Conservation (phyloP, 2,888 invertebrate genomes). For the Polyploca ridens region DNA sequence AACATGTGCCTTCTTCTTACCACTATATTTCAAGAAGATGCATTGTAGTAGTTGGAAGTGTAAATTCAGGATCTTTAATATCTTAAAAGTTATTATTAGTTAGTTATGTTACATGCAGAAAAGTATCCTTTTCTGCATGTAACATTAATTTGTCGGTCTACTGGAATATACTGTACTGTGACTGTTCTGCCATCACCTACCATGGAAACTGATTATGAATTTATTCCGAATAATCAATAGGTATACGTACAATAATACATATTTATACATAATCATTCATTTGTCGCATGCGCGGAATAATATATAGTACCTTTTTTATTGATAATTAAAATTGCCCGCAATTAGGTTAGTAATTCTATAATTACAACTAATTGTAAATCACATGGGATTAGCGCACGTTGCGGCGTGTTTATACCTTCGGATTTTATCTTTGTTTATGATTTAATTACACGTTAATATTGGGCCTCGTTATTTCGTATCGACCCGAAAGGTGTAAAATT, state of each 20-base stretch:
- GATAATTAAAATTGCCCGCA: constrained; percentile 81
- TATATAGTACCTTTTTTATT: constrained; percentile 59
- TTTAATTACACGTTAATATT: constrained; percentile 76
- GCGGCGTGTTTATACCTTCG: constrained; percentile 62
- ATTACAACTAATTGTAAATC: constrained; percentile 80
- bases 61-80: too few species aligned
- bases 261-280: constrained; percentile 48
- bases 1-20: too few species aligned
- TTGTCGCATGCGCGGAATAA: constrained; percentile 49
- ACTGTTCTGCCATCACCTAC: neutral
- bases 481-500: constrained; percentile 60
- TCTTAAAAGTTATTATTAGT: too few species aligned
- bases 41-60: neutral
- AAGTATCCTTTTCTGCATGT: too few species aligned
- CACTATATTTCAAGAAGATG: neutral
- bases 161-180: neutral
- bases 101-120: too few species aligned
- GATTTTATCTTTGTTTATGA: constrained; percentile 77
- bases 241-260: neutral
- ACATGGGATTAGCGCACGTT: constrained; percentile 64
- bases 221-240: neutral
- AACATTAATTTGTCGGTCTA: neutral
- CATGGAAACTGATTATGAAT: neutral
- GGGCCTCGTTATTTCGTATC: constrained; percentile 60
- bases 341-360: constrained; percentile 67